These are phyloP conservation scores for Danio jaintianensis DNA, from an alignment of 2,797 vertebrate species.

Conservation along the genomic window DNA sequence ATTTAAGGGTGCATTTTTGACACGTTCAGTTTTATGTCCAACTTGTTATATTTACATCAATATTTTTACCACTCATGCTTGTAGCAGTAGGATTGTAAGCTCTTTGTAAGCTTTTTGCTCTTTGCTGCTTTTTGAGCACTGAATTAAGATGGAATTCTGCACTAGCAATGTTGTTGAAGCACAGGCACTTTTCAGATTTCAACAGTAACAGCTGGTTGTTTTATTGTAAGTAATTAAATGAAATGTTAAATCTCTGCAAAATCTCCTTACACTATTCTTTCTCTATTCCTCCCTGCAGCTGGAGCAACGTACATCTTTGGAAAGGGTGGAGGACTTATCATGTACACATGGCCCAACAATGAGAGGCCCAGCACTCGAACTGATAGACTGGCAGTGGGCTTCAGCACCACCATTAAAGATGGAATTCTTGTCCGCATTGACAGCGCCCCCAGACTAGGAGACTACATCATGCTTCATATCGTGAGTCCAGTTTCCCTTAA, in stretches of 20 bases:
- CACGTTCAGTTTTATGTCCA: too few species aligned
- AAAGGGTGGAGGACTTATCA: constrained; percentile 94
- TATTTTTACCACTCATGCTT: background rate
- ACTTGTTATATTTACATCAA: background rate
- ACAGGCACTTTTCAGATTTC: background rate
- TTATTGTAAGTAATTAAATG: background rate
- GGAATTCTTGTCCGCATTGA: constrained; percentile 96
- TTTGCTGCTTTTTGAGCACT: background rate
- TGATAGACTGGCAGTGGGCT: constrained; percentile 93
- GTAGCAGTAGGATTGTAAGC: background rate
- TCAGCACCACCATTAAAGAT: constrained; percentile 96
- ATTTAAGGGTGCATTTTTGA: too few species aligned
- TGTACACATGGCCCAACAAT: constrained; percentile 96
- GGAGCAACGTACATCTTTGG: constrained; percentile 97
- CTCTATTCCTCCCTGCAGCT: constrained; percentile 76
- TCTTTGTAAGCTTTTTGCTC: background rate
- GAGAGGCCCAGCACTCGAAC: constrained; percentile 95
- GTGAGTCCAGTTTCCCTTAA: constrained; percentile 78
- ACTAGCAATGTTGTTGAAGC: background rate
- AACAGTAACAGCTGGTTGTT: background rate
- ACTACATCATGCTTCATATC: constrained; percentile 97
- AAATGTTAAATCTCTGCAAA: too few species aligned
- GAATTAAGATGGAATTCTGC: background rate
- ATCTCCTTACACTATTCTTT: background rate
- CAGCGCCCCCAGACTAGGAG: constrained; percentile 92